These are phyloP conservation scores for Agapornis canus DNA, from an alignment of 2,797 vertebrate species.

Conservation along the genomic window DNA sequence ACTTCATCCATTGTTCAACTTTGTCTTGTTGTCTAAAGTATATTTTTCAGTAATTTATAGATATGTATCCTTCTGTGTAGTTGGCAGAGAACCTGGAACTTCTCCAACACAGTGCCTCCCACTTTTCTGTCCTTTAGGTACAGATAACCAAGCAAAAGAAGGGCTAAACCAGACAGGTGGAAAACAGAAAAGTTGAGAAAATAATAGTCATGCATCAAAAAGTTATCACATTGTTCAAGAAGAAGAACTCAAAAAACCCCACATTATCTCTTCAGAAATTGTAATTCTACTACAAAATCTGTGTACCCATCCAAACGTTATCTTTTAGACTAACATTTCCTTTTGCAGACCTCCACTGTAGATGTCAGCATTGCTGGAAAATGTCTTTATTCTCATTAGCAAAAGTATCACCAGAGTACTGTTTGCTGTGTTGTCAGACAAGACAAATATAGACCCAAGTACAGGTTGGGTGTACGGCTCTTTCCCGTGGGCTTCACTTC, in stretches of 20 bases:
- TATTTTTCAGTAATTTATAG: not conserved
- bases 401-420: not conserved
- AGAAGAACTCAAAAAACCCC: not conserved
- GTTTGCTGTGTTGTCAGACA: not conserved
- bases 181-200: not conserved
- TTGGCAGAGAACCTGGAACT: not conserved
- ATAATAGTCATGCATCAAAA: not conserved
- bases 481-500: not conserved
- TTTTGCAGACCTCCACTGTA: not conserved
- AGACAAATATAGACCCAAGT: not conserved
- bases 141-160: not conserved
- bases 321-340: not conserved
- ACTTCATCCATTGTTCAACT: not conserved
- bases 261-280: not conserved
- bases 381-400: not conserved
- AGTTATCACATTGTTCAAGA: not conserved
- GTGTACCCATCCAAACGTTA: not conserved
- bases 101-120: not conserved
- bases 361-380: not conserved
- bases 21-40: not conserved
- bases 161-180: not conserved
- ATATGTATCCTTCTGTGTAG: not conserved
- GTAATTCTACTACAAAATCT: not conserved
- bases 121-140: not conserved
- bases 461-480: fast-evolving